Evolutionary conservation across 2,888 invertebrate genomes (phyloP).

Genomic region (Drosophila antonietae): DNA sequence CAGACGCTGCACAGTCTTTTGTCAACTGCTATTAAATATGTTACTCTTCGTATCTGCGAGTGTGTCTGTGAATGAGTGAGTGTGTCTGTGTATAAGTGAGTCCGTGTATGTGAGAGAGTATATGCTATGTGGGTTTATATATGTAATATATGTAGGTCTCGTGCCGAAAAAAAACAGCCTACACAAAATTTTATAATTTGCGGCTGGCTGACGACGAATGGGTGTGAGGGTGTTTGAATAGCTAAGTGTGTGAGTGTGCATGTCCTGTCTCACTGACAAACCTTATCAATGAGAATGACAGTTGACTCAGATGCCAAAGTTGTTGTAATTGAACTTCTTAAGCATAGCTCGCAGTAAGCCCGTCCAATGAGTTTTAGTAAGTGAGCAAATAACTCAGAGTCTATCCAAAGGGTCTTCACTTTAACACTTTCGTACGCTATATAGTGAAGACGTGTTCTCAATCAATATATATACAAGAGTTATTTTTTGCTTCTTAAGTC

Average conservation of each 20-base stretch:
- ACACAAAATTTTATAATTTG: conserved; percentile 52
- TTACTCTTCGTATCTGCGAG: conserved; percentile 12
- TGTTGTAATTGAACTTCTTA: not conserved
- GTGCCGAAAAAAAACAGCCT: conserved; percentile 39
- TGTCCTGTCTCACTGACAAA: conserved; percentile 5
- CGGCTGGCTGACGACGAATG: conserved; percentile 15
- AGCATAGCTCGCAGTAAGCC: no score
- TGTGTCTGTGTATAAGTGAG: no score
- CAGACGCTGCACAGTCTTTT: conserved; percentile 16
- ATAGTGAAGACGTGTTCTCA: no score
- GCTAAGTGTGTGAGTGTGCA: not conserved
- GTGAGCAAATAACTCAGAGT: no score
- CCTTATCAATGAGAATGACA: conserved; percentile 9
- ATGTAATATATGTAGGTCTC: conserved; percentile 55
- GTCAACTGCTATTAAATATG: conserved; percentile 11
- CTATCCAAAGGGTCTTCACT: no score
- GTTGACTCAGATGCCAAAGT: not conserved
- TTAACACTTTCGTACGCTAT: no score
- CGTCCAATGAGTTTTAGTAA: no score
- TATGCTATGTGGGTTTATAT: not conserved
- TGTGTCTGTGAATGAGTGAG: not conserved
- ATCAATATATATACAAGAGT: no score
- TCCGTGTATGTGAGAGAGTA: conserved; percentile 14
- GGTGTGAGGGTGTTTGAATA: not conserved
- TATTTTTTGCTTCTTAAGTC: no score